phyloP scores from a whole-genome alignment of 2,113 vertebrate genomes.

The Clarias magur region DNA sequence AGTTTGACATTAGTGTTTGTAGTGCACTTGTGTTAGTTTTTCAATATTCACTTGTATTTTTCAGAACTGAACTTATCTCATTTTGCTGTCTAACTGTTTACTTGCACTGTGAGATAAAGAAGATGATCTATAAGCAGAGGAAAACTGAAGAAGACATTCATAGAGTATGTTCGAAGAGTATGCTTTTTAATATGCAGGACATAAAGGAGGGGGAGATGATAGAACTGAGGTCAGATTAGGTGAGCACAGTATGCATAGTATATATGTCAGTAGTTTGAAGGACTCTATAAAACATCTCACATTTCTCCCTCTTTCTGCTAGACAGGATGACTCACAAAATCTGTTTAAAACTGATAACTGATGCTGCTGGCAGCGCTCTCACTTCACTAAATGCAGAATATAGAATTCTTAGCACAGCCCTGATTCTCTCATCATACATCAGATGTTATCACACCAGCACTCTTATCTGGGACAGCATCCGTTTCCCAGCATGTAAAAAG shows the following conservation, averaged over 20 bases:
- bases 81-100: neutral
- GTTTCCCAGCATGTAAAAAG: neutral
- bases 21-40: too few species aligned
- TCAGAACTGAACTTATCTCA: neutral
- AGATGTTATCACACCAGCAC: neutral
- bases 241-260: neutral
- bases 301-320: neutral
- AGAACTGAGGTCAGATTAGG: constrained; percentile 8
- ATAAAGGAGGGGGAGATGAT: constrained; percentile 18
- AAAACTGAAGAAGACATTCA: neutral
- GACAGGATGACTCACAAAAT: neutral
- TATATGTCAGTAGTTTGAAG: neutral
- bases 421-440: neutral
- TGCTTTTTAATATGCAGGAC: neutral
- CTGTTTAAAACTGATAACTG: neutral
- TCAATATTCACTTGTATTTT: too few species aligned
- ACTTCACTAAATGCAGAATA: neutral
- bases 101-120: constrained; percentile 51
- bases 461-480: constrained; percentile 11
- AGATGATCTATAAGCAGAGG: constrained; percentile 47
- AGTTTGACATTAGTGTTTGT: too few species aligned
- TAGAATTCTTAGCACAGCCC: neutral
- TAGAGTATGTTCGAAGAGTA: constrained; percentile 51
- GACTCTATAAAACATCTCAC: neutral
- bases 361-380: neutral